A percentile compares a stretch with the other conserved stretches of the same genome.
Conservation (phyloP, 1,140 invertebrate genomes). For the Chionoecetes opilio region DNA sequence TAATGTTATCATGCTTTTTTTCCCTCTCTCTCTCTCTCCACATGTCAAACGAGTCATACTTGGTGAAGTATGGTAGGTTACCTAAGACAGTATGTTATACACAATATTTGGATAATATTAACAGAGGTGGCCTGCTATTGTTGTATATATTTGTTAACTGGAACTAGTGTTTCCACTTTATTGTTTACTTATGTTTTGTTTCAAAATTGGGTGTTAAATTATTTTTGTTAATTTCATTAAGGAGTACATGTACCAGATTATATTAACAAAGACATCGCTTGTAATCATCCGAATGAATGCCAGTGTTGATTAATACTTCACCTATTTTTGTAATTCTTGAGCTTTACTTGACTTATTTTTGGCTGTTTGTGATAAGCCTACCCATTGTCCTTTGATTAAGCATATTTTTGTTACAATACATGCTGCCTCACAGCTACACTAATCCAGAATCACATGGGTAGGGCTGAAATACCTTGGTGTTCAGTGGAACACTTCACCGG, state of each 20-base stretch:
- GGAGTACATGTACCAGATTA: conserved; percentile 35
- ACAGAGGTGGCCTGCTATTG: conserved; percentile 62
- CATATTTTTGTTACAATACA: conserved; percentile 41
- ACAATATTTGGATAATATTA: conserved; percentile 45
- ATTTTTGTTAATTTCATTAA: conserved; percentile 45
- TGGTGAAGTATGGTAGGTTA: conserved; percentile 46
- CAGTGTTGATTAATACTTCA: conserved; percentile 38
- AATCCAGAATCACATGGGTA: conserved; percentile 69
- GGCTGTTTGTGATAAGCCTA: conserved; percentile 37
- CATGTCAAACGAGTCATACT: conserved; percentile 53
- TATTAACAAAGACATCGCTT: conserved; percentile 18
- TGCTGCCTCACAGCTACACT: conserved; percentile 57
- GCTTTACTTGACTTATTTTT: conserved; percentile 57
- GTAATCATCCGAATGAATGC: conserved; percentile 32
- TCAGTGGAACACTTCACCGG: conserved; percentile 52
- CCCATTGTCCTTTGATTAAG: conserved; percentile 51
- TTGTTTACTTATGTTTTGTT: conserved; percentile 64
- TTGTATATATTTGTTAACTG: conserved; percentile 75
- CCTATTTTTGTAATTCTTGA: conserved; percentile 57
- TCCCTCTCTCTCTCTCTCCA: neutral
- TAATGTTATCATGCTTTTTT: conserved; percentile 43
- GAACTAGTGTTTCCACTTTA: conserved; percentile 62
- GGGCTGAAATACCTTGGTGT: conserved; percentile 56
- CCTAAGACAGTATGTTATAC: conserved; percentile 42
- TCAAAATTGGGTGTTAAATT: conserved; percentile 69